Conservation (phyloP, 2,888 invertebrate genomes). For the Coelopa pilipes region DNA sequence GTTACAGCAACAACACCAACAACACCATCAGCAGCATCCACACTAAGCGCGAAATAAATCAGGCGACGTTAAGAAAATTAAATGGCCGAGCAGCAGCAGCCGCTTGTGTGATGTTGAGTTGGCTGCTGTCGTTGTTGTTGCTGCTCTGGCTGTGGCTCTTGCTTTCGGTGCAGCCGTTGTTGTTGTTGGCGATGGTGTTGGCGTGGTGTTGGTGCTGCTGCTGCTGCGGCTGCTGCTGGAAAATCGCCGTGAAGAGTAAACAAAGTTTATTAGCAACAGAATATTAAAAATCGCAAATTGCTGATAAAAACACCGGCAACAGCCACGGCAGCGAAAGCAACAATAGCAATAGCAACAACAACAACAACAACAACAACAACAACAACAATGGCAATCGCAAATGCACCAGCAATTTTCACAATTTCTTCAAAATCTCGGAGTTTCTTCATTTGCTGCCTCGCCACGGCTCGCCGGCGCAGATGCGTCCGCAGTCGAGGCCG, state of each 20-base stretch:
- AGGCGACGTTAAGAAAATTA: not conserved
- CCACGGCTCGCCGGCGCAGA: not conserved
- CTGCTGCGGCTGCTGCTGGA: not conserved
- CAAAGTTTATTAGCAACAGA: constrained; percentile 44
- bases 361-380: too few species aligned
- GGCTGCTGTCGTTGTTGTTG: too few species aligned
- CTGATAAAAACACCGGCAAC: constrained; percentile 44
- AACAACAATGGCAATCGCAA: not conserved
- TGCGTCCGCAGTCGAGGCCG: too few species aligned
- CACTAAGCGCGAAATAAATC: not conserved
- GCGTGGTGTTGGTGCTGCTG: not conserved
- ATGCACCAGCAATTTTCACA: constrained; percentile 11
- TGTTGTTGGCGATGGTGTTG: too few species aligned
- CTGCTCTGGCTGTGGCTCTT: too few species aligned
- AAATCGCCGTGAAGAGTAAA: constrained; percentile 29
- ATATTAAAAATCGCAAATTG: constrained; percentile 47
- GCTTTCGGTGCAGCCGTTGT: too few species aligned
- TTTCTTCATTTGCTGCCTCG: not conserved
- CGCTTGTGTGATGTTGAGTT: not conserved
- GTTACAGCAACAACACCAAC: too few species aligned
- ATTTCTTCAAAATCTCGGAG: constrained; percentile 17
- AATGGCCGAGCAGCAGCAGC: not conserved
- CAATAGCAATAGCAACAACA: not conserved
- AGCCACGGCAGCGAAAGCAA: not conserved
- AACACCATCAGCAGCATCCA: not conserved